Conservation (phyloP, 2,113 vertebrate species). For the Chunga burmeisteri region DNA sequence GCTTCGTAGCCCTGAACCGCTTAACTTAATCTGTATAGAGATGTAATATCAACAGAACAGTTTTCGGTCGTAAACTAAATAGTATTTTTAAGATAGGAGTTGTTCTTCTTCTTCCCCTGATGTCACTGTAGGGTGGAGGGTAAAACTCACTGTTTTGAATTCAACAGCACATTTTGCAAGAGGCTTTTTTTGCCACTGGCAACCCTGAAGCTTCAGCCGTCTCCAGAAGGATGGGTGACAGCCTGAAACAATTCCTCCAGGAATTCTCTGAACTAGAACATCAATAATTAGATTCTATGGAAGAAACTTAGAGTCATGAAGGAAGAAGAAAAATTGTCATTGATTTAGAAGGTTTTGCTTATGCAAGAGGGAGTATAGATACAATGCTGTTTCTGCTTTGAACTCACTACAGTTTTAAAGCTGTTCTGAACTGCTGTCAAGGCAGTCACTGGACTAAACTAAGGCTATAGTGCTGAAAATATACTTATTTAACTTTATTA, state of each 20-base stretch:
- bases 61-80: not conserved
- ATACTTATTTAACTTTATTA: not conserved
- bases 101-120: not conserved
- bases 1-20: not conserved
- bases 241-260: not conserved
- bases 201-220: not conserved
- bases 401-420: not conserved
- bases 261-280: not conserved
- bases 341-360: not conserved
- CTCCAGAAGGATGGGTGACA: not conserved
- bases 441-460: not conserved
- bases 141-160: not conserved
- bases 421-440: not conserved
- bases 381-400: not conserved
- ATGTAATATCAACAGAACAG: not conserved
- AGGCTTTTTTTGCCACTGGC: not conserved
- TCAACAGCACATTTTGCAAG: not conserved
- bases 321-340: not conserved
- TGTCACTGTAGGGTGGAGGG: not conserved
- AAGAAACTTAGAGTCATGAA: not conserved
- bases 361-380: not conserved
- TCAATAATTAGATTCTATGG: not conserved
- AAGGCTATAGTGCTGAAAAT: not conserved
- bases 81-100: not conserved
- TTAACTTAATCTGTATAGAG: not conserved